phyloP scores from a whole-genome alignment of 2,113 vertebrate genomes.

The Spea multiplicata region DNA sequence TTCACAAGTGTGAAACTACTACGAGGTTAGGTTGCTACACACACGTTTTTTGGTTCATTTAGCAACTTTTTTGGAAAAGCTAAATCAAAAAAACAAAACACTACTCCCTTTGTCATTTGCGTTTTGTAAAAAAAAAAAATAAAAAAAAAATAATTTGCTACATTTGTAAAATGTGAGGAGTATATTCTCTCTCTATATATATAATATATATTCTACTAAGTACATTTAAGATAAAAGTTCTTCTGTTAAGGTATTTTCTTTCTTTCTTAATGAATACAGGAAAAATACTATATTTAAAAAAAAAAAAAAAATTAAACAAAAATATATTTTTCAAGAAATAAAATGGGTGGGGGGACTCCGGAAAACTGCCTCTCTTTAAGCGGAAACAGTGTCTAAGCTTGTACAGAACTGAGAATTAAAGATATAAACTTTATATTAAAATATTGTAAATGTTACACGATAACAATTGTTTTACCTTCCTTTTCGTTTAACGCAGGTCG shows the following conservation, averaged over 20 bases:
- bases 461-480: slow-evolving; percentile 52
- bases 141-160: slow-evolving; percentile 62
- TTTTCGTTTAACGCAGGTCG: slow-evolving; percentile 48
- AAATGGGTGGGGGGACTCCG: not conserved
- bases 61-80: slow-evolving; percentile 49
- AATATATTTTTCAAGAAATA: slow-evolving; percentile 60
- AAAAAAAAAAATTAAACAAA: slow-evolving; percentile 65
- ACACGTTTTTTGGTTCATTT: not conserved
- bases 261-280: slow-evolving; percentile 72
- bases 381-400: slow-evolving; percentile 51
- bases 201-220: slow-evolving; percentile 77
- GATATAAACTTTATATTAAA: slow-evolving; percentile 41
- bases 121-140: slow-evolving; percentile 63
- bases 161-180: slow-evolving; percentile 83
- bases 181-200: slow-evolving; percentile 76
- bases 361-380: slow-evolving; percentile 37
- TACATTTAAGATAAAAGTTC: slow-evolving; percentile 66
- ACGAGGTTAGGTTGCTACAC: slow-evolving; percentile 12
- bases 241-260: slow-evolving; percentile 70
- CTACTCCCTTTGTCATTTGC: slow-evolving; percentile 64
- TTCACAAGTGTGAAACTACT: slow-evolving; percentile 33
- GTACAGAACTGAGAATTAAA: slow-evolving; percentile 52
- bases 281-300: slow-evolving; percentile 68
- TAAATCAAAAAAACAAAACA: slow-evolving; percentile 59
- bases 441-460: slow-evolving; percentile 54